A percentile compares a stretch with the other conserved stretches of the same genome.
Conservation (phyloP, 2,888 invertebrate species). For the Alviniconcha strummeri region DNA sequence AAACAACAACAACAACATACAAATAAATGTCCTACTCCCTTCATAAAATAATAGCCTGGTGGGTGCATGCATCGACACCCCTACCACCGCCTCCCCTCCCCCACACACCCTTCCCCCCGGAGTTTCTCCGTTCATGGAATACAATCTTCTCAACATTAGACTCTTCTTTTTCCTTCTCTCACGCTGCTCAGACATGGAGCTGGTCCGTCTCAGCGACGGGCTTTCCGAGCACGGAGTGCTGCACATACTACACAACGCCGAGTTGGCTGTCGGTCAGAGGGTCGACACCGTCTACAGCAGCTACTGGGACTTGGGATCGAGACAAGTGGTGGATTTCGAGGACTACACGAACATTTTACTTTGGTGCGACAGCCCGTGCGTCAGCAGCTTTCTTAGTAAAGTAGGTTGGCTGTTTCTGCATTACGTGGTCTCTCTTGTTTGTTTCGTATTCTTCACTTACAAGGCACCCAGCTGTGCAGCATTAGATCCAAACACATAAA, state of each 20-base stretch:
- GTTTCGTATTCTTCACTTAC: no score
- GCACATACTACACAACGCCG: conserved; percentile 23
- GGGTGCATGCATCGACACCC: no score
- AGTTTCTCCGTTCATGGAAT: no score
- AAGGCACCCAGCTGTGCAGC: no score
- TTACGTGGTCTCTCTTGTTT: no score
- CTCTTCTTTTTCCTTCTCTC: no score
- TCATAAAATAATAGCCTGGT: no score
- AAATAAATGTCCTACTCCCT: neutral
- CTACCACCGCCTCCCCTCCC: no score
- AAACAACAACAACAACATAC: neutral
- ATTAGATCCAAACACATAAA: no score
- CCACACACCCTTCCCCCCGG: no score
- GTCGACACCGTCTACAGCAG: neutral
- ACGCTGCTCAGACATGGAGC: neutral
- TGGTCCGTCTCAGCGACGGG: conserved; percentile 2
- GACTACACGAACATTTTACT: conserved; percentile 15
- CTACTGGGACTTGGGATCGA: neutral
- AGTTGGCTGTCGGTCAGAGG: neutral
- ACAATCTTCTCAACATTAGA: no score
- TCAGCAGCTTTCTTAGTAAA: neutral
- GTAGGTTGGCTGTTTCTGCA: neutral
- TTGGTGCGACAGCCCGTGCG: conserved; percentile 5
- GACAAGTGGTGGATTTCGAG: neutral
- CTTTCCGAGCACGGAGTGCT: neutral